A percentile compares a stretch with the other conserved stretches of the same genome.
Evolutionary conservation across 2,888 invertebrate genomes (phyloP).

Genomic region (Phyllotreta cruciferae): DNA sequence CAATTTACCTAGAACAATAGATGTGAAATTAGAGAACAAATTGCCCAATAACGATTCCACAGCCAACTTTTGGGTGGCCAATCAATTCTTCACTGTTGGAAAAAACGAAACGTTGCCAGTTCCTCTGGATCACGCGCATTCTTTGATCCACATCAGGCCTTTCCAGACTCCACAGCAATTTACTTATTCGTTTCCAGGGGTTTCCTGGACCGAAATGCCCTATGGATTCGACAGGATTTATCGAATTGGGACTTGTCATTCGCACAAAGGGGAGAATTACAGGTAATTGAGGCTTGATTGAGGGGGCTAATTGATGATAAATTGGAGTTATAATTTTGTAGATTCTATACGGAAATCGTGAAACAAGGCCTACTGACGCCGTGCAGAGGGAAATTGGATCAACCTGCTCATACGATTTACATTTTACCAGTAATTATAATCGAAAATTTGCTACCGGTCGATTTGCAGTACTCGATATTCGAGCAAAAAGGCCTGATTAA

Average conservation of each 20-base stretch:
- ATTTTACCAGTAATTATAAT: constrained; percentile 84
- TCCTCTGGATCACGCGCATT: constrained; percentile 78
- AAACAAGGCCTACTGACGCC: constrained; percentile 72
- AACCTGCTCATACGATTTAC: constrained; percentile 88
- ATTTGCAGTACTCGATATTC: constrained; percentile 70
- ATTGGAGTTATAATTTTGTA: constrained; percentile 29
- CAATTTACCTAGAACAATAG: constrained; percentile 74
- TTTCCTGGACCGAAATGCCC: constrained; percentile 69
- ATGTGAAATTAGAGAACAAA: constrained; percentile 73
- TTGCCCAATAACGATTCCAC: constrained; percentile 55
- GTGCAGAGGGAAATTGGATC: constrained; percentile 54
- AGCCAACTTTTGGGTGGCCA: constrained; percentile 52
- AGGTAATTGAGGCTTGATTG: constrained; percentile 51
- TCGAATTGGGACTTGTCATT: constrained; percentile 60
- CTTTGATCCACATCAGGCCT: constrained; percentile 79
- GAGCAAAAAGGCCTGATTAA: constrained; percentile 51
- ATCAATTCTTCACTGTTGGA: constrained; percentile 58
- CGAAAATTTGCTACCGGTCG: constrained; percentile 87
- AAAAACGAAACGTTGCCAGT: constrained; percentile 73
- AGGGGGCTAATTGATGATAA: not conserved
- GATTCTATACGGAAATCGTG: constrained; percentile 81
- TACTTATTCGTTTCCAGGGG: constrained; percentile 66
- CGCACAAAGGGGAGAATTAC: constrained; percentile 59
- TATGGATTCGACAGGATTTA: constrained; percentile 58
- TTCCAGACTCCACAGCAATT: constrained; percentile 62